Base-by-base conservation (phyloP, 37 sponge, comb jelly and placozoan species). In the Amphimedon queenslandica region DNA sequence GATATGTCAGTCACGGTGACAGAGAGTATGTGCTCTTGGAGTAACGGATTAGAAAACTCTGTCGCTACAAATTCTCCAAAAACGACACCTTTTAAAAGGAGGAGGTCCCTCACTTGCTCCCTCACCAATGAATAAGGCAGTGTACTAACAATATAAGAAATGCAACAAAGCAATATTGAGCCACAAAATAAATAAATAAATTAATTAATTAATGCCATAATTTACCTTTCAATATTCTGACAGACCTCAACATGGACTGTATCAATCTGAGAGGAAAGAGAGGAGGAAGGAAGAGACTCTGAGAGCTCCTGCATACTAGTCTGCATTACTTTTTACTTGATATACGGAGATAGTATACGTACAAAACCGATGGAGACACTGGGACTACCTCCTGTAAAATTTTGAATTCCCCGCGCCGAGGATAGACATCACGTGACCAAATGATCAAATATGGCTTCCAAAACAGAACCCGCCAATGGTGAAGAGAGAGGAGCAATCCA, bases 31-130 rank as follows among this genome's bases (percentile, higher is more conserved):
- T 93, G 85, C 42, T 93, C 93, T 16, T 74, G 57, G 34, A 93
- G 79, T 16, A 88, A 51, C 20, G 93, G 82, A 38, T 93, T 89
- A 16, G 78, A 70, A 78, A 93, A 93, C 28, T 93, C 89, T 35
- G 72, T 81, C 66, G 78, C 42, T 4, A 56, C 32, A 8, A 77
- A 30, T 35, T 85, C 91, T 5, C 82, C 83, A 55, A 81, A 82
- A 21, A 70, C 63, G 0, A 69, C 55, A n/a, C 78, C 69, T 51
- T 38, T 58, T 25, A 41, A 29, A 53, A 55, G 65, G 23, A 85
- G 51, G 42, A 60, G 39, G 28, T 55, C 64, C 69, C 40, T 60
- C 6, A 64, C 83, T 27, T 58, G 65, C 40, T 78, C 82, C 24
- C 40, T 42, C 36, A 85, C 29, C 37, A 68, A 34, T 41, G 73